A percentile compares a stretch with the other conserved stretches of the same genome.
Evolutionary conservation across 2,113 vertebrate genomes (phyloP).

Genomic region (Ellobius talpinus): DNA sequence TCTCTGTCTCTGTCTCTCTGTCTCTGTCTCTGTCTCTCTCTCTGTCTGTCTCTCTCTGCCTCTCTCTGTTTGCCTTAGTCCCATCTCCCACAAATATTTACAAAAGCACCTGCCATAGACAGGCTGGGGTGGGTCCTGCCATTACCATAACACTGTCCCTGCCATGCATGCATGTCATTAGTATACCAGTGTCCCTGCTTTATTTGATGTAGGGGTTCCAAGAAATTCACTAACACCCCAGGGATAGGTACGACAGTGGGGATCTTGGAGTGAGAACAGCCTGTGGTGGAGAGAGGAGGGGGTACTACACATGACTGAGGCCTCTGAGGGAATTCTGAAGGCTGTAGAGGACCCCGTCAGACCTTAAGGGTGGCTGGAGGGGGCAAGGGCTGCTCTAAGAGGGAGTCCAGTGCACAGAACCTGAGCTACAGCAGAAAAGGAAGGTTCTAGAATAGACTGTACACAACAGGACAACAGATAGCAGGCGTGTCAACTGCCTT

Average conservation of each 20-base stretch:
- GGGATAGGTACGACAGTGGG: fast-evolving
- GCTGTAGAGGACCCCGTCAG: not conserved
- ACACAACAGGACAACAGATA: not conserved
- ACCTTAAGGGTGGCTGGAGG: not conserved
- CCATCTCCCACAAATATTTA: slow-evolving; percentile 8
- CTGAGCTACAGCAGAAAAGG: not conserved
- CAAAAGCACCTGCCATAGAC: not conserved
- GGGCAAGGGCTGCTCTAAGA: not conserved
- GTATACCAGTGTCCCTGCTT: not conserved
- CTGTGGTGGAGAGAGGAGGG: not conserved
- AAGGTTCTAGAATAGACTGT: not conserved
- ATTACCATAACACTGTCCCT: not conserved
- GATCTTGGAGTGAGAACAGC: not conserved
- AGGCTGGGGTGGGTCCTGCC: not conserved
- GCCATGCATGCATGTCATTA: not conserved
- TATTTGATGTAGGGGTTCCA: fast-evolving
- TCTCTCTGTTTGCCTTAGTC: not conserved
- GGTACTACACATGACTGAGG: no score
- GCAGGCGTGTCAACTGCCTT: not conserved
- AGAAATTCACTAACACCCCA: not conserved
- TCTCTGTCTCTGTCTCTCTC: not conserved
- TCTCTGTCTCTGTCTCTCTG: not conserved
- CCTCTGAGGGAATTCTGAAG: not conserved
- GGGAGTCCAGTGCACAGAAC: not conserved
- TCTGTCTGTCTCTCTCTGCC: not conserved